Evolutionary conservation across 2,113 vertebrate genomes (phyloP).

Genomic region (Sylvia atricapilla): DNA sequence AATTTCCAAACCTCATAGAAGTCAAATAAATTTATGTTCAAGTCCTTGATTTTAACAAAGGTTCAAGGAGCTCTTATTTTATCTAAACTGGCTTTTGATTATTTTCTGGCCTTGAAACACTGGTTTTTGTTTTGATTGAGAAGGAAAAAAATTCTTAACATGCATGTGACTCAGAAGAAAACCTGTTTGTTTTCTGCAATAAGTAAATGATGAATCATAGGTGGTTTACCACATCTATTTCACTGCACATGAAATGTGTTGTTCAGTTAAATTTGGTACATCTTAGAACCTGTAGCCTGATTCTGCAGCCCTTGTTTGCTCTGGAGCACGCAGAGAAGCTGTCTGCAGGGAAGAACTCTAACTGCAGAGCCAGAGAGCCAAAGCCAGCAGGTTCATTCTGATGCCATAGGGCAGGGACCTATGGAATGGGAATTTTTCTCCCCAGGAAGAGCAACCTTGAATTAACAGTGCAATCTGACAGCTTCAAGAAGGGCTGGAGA

Average conservation of each 20-base stretch:
- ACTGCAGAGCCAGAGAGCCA: background rate
- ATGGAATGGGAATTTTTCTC: background rate
- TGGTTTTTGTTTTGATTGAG: background rate
- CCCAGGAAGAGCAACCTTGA: background rate
- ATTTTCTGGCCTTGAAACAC: background rate
- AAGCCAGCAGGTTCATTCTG: background rate
- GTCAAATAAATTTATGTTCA: background rate
- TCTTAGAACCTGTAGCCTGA: background rate
- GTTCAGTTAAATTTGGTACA: constrained; percentile 7
- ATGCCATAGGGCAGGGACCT: background rate
- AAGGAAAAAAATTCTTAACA: constrained; percentile 8
- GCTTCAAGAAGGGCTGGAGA: background rate
- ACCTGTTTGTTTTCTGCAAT: constrained; percentile 32
- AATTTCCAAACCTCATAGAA: background rate
- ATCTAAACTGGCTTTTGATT: background rate
- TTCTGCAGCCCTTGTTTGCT: background rate
- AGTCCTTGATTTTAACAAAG: background rate
- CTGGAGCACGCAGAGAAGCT: background rate
- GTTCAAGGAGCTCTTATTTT: background rate
- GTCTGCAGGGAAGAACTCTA: background rate
- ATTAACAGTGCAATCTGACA: background rate
- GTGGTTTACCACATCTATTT: constrained; percentile 52
- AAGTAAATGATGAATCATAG: constrained; percentile 27
- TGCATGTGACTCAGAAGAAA: constrained; percentile 45
- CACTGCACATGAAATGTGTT: background rate